Evolutionary conservation across 2,113 vertebrate genomes (phyloP), one percentile per base, ranked within the genome.

Genomic region (Chamaetylas fuelleborni): DNA sequence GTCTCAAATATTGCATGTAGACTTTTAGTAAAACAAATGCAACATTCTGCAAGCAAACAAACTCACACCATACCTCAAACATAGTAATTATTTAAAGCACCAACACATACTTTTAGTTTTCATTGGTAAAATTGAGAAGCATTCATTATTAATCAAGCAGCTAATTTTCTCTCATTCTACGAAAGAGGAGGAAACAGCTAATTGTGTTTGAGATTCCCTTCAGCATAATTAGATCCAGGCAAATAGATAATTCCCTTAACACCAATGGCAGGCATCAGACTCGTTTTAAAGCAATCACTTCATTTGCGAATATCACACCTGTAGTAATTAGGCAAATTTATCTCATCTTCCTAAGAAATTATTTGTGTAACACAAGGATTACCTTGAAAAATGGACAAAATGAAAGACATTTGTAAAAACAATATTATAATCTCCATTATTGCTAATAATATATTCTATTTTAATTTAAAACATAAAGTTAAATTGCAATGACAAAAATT

Each of bases 181-280:
- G 4, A 88, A 93, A 72, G 33, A 85, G 5, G 42, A n/a, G 72
- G 62, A 90, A 94, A 61, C 40, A 80, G 62, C 34, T 94, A 95
- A 97, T 87, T 92, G 74, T 8, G 4, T 88, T 85, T 92, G 81
- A 92, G 78, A 73, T 87, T 92, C 62, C 74, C 78, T 92, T 85
- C 87, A 82, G 64, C 84, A 80, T 72, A 95, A 94, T 95, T 95
- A 95, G 90, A 95, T 90, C 73, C 81, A 79, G 84, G 66, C 70
- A 96, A 95, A 91, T 19, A 90, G 81, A 96, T 92, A 92, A 96
- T 95, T 60, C 87, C 74, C 91, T 85, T 92, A 89, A 87, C 73
- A 87, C 50, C 73, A 72, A 23, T 69, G 70, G 47, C 61, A 76
- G 58, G 34, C 53, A 71, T 72, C 84, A 92, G 57, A 54, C 57